Base-by-base conservation (phyloP, 1,140 invertebrate genomes). In the Magallana angulata region DNA sequence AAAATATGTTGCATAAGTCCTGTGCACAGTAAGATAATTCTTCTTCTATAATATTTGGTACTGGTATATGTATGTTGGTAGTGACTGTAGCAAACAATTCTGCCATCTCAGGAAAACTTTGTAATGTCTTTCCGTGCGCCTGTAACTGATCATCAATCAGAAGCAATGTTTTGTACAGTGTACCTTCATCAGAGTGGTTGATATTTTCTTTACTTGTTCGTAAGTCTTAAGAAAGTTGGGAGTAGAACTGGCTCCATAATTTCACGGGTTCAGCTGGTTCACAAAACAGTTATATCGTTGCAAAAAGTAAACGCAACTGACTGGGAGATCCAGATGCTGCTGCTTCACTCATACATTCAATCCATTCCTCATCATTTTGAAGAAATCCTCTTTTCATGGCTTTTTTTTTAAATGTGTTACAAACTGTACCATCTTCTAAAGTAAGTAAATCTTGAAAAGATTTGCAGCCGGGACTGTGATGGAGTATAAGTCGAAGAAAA, bases 381-480 rank as follows among this genome's bases (percentile, higher is more conserved):
- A 84, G n/a, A 62, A 84, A 84, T 11, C 83, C 83, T 30, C 11
- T 57, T 57, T 84, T 84, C 2, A 84, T 16, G 30, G 83, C 83
- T 24, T 1, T 30, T 36, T 84, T 24, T 36, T 84, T 84, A 36
- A 84, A 84, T 30, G 83, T 30, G 7, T 16, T 36, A 36, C 59
- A 84, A 12, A 84, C 12, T 36, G 83, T 62, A 36, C 83, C 83
- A 48, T 64, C 83, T 16, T 85, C 58, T 57, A 88, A 24, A 62
- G 48, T 88, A 18, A 18, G 30, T 48, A 88, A 57, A 82, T 85
- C 84, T 9, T 62, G 24, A 83, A 85, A 88, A 18, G 76, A 88
- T 60, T 30, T 85, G 14, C 57, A 80, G 3, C 84, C 76, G 30
- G 58, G 56, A 5, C 64, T 48, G 12, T 64, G 48, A 24, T 86